A percentile compares a stretch with the other conserved stretches of the same genome.
These are phyloP conservation scores for Cirrhinus molitorella DNA, from an alignment of 2,797 vertebrate genomes.

Conservation along the genomic window DNA sequence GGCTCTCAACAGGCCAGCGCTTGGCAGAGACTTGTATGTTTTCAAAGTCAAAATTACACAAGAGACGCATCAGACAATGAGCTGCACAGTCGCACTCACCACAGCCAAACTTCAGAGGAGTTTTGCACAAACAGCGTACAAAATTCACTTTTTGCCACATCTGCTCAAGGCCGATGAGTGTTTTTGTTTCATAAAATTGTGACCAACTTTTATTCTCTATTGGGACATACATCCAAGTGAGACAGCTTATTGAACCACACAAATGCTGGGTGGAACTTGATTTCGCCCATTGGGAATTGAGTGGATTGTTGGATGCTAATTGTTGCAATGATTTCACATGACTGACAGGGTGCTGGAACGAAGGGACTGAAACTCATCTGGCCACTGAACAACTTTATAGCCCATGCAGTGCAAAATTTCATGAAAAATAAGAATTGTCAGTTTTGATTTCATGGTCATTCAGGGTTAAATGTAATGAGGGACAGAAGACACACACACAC, in stretches of 20 bases:
- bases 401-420: background rate
- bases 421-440: background rate
- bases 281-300: background rate
- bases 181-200: background rate
- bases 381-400: background rate
- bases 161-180: background rate
- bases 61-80: conserved; percentile 61
- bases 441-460: background rate
- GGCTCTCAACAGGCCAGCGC: conserved; percentile 60
- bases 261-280: background rate
- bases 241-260: background rate
- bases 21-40: conserved; percentile 72
- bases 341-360: background rate
- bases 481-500: background rate
- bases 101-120: conserved; percentile 39
- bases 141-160: background rate
- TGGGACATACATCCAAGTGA: background rate
- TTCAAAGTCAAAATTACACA: conserved; percentile 78
- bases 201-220: background rate
- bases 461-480: background rate
- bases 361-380: background rate
- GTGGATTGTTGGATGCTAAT: background rate
- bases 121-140: background rate
- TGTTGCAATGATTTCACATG: background rate
- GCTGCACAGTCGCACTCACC: conserved; percentile 37